A percentile compares a stretch with the other conserved stretches of the same genome.
Conservation (phyloP, 2,113 vertebrate species). For the Marmota flaviventris region DNA sequence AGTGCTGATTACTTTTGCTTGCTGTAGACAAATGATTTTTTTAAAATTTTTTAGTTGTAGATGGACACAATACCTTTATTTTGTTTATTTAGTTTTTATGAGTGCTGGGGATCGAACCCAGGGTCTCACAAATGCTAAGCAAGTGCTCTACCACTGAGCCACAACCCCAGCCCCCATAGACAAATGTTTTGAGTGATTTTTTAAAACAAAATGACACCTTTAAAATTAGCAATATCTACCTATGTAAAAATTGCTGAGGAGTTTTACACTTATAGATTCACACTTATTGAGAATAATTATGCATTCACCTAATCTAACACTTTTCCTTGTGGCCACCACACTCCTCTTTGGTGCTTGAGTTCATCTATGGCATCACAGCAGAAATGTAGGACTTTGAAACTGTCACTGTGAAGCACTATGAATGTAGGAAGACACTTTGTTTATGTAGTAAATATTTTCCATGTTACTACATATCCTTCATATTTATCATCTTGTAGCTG, state of each 20-base stretch:
- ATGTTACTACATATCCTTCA: background rate
- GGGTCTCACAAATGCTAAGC: too few species aligned
- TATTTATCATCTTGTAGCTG: background rate
- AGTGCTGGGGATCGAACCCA: too few species aligned
- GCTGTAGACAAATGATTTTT: background rate
- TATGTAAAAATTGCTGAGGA: background rate
- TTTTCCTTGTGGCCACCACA: background rate
- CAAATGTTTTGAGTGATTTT: background rate
- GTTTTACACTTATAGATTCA: background rate
- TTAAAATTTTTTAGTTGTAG: too few species aligned
- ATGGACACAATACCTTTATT: too few species aligned
- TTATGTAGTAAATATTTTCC: background rate
- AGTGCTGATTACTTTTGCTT: slow-evolving; percentile 37
- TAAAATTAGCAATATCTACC: slow-evolving; percentile 19
- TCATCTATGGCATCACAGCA: background rate
- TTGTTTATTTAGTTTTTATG: too few species aligned
- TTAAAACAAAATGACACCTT: background rate
- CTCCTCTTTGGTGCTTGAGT: slow-evolving; percentile 19
- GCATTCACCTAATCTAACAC: background rate
- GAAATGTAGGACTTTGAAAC: background rate
- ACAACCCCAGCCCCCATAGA: background rate
- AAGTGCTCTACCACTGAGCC: too few species aligned
- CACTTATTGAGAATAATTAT: slow-evolving; percentile 35
- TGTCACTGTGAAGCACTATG: slow-evolving; percentile 15
- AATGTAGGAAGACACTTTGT: background rate